Base-by-base conservation (phyloP, 2,113 vertebrate species). In the Scomber japonicus region DNA sequence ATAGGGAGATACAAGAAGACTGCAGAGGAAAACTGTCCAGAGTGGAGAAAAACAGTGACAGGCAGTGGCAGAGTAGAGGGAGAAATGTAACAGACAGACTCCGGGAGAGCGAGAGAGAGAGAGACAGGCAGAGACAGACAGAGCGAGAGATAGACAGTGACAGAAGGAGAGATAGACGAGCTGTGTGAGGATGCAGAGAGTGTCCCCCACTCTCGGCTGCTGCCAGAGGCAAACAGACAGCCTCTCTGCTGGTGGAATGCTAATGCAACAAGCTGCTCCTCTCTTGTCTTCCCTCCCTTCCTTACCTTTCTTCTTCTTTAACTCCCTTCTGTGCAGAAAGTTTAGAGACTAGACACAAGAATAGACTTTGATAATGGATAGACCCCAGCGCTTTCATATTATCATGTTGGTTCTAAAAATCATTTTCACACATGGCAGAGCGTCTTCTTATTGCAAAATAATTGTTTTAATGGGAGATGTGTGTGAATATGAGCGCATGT, bases 171-270 rank as follows among this genome's bases (percentile, higher is more conserved):
- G 90, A 93, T 87, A 92, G 92, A 94, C 90, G 87, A 91, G 91
- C 92, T 87, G 92, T 78, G 90, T 92, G 93, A 92, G 92, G 92
- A 94, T 93, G 92, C 93, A 88, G 90, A 93, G 92, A 89, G 92
- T 92, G 91, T 93, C 93, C 93, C 93, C 91, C 90, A 89, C 92
- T 92, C 91, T 91, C 88, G 90, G 91, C 92, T 91, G 91, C 92
- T 92, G 93, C 93, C 93, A 93, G 93, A 93, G 93, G 93, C 93
- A 90, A 94, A 93, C 93, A 93, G 93, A 94, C 93, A 91, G 89
- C 90, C 91, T 88, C 89, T 91, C 85, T 90, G 93, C 93, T 77
- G 91, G 64, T 79, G 89, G 93, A 94, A 94, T 94, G 93, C 92
- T 94, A 94, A 94, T 94, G 86, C 91, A 92, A 93, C 91, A 92